Conservation (phyloP, 2,797 vertebrate genomes). For the Menidia menidia region DNA sequence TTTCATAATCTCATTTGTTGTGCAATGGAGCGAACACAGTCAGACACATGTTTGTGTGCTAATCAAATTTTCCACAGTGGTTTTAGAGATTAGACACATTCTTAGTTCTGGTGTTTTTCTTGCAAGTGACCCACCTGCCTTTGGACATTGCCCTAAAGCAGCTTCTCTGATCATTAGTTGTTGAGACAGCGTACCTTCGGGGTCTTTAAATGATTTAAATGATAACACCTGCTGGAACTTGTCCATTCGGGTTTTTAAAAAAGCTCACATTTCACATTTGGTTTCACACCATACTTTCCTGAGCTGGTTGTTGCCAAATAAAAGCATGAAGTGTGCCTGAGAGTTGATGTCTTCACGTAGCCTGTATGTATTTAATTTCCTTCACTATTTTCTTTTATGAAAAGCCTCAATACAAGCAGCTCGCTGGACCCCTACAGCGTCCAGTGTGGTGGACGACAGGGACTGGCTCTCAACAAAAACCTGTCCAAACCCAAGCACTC, state of each 20-base stretch:
- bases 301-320: not conserved
- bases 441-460: slow-evolving; percentile 73
- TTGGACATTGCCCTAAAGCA: slow-evolving; percentile 9
- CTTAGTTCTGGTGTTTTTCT: slow-evolving; percentile 23
- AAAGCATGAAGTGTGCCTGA: slow-evolving; percentile 14
- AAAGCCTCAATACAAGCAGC: slow-evolving; percentile 50
- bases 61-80: slow-evolving; percentile 44
- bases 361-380: too few species aligned
- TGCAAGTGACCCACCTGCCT: slow-evolving; percentile 35
- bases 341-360: slow-evolving; percentile 50
- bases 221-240: slow-evolving; percentile 9
- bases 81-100: slow-evolving; percentile 33
- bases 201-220: slow-evolving; percentile 27
- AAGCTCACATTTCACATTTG: slow-evolving; percentile 4
- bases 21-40: slow-evolving; percentile 39
- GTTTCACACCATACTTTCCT: too few species aligned
- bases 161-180: slow-evolving; percentile 14
- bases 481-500: slow-evolving; percentile 67
- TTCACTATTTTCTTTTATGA: slow-evolving; percentile 36
- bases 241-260: slow-evolving; percentile 31
- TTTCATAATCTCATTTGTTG: slow-evolving; percentile 54
- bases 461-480: slow-evolving; percentile 70
- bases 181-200: slow-evolving; percentile 15
- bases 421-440: slow-evolving; percentile 74
- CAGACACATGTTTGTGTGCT: slow-evolving; percentile 36